Percentiles rank a stretch among this genome's conserved stretches.
These are phyloP conservation scores for Miltochrista miniata DNA, from an alignment of 2,888 invertebrate species.

Conservation along the genomic window DNA sequence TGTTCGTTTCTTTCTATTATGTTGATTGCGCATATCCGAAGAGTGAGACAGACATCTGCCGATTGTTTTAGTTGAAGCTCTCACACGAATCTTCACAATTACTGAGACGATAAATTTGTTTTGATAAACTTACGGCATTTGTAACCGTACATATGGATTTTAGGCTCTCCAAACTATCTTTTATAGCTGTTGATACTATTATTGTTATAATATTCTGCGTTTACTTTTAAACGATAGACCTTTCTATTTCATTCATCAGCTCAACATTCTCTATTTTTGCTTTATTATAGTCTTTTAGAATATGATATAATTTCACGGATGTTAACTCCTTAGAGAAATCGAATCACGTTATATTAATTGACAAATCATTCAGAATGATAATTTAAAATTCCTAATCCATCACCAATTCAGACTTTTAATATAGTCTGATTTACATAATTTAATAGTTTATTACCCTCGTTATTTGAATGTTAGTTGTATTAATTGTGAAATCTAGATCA, in stretches of 20 bases:
- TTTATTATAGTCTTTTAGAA: background rate
- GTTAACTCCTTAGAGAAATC: conserved; percentile 12
- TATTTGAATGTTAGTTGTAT: conserved; percentile 19
- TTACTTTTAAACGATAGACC: background rate
- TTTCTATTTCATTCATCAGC: background rate
- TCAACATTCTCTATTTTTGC: background rate
- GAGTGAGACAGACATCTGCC: conserved; percentile 28
- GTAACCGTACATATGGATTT: conserved; percentile 25
- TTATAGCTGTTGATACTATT: background rate
- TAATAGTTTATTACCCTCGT: conserved; percentile 8
- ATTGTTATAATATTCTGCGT: background rate
- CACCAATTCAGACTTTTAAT: background rate
- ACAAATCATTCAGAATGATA: background rate
- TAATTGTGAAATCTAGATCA: conserved; percentile 33
- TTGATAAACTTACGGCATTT: conserved; percentile 48
- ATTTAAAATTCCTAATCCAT: background rate
- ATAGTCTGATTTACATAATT: conserved; percentile 13
- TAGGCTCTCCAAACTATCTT: background rate
- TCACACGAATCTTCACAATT: conserved; percentile 48
- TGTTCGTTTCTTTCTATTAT: conserved; percentile 30
- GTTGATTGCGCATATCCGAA: conserved; percentile 7
- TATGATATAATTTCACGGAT: conserved; percentile 1
- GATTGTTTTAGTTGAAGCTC: conserved; percentile 50
- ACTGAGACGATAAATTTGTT: conserved; percentile 57
- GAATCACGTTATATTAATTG: conserved; percentile 5